These are phyloP conservation scores for Eulemur rufifrons DNA, from an alignment of 2,113 vertebrate genomes.

Conservation along the genomic window DNA sequence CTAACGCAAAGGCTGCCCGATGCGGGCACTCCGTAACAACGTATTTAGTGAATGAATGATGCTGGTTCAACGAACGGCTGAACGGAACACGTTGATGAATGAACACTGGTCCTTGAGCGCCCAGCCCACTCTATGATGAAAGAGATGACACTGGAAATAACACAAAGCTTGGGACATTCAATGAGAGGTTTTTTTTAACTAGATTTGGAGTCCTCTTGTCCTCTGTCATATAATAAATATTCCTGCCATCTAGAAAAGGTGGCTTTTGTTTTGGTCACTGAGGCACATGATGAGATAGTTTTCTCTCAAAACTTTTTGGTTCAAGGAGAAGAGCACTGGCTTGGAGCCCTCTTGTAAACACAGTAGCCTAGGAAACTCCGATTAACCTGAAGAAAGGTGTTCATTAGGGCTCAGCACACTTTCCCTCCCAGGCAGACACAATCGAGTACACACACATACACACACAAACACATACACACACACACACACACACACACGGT, in stretches of 20 bases:
- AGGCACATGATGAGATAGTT: neutral
- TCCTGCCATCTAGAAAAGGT: neutral
- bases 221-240: neutral
- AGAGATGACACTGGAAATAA: neutral
- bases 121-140: neutral
- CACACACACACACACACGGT: neutral
- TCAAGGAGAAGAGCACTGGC: neutral
- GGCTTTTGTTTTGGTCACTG: neutral
- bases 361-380: neutral
- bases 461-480: neutral
- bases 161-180: neutral
- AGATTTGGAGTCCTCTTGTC: neutral
- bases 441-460: neutral
- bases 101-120: fast-evolving
- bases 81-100: neutral
- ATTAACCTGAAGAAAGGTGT: no score
- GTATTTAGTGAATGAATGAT: neutral
- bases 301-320: neutral
- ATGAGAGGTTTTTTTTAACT: neutral
- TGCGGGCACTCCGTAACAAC: neutral
- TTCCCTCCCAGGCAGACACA: neutral
- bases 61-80: neutral
- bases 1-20: neutral
- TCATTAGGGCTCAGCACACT: fast-evolving
- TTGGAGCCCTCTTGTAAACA: neutral